Evolutionary conservation across 2,797 vertebrate genomes (phyloP), one percentile per base, ranked within the genome.

Genomic region (Capromys pilorides): DNA sequence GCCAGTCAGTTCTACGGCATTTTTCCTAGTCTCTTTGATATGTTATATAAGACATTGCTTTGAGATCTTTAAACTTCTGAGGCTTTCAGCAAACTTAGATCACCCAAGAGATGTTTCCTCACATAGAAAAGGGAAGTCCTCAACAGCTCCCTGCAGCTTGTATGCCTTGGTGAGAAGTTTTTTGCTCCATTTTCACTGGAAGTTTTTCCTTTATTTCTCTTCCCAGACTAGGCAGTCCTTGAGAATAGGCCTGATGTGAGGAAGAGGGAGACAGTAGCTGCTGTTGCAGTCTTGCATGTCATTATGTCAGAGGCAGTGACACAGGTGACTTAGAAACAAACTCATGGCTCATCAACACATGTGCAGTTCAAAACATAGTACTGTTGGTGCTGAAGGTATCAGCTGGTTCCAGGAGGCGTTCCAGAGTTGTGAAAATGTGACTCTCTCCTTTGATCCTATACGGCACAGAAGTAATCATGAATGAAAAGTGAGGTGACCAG

Each of bases 51-150:
- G 28, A 33, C 18, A 4, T 12, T 49, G 33, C 79, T 71, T 78
- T 81, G 87, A 61, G 67, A 73, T 13, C 41, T n/a, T n/a, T n/a
- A 73, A 84, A 36, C 18, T 26, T 77, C 49, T n/a, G 28, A 81
- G 28, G 31, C 33, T 1, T 94, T 71, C 77, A 87, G 66, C 71
- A 73, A 59, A 92, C 21, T 93, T 57, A 73, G 5, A 59, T 75
- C 75, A n/a, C 28, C 36, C 28, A 28, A 16, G 80, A 71, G 78
- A 28, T 77, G 4, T 2, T 28, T 45, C 36, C 49, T 69, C 11
- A 18, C 4, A 0, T 6, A 75, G 66, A 31, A 57, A 69, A 36
- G 13, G 2, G 7, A 59, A 24, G 24, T 41, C 33, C 41, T 6
- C 7, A 5, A 54, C 26, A 24, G 21, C 59, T 75, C 24, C 62